Conservation (phyloP, 1,140 invertebrate genomes). For the Ruditapes philippinarum region DNA sequence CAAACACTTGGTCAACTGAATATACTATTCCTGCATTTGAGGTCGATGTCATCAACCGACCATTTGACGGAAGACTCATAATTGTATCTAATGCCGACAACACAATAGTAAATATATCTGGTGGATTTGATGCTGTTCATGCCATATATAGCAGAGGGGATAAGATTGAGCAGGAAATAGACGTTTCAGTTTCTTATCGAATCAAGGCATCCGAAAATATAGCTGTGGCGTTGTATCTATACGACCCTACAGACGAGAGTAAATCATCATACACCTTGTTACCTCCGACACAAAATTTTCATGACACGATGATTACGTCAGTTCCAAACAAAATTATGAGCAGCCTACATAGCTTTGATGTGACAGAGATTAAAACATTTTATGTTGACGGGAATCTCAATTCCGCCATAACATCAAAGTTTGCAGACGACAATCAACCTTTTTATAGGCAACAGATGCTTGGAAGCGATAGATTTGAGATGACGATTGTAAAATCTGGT, state of each 20-base stretch:
- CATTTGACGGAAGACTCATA: constrained; percentile 5
- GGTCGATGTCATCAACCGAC: background rate
- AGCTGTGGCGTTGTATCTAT: background rate
- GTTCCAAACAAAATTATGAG: background rate
- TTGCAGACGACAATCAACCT: background rate
- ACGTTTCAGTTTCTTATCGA: background rate
- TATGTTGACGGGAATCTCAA: background rate
- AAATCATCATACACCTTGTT: constrained; percentile 15
- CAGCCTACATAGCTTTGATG: background rate
- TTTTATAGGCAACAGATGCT: background rate
- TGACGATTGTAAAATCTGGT: background rate
- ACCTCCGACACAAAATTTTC: background rate
- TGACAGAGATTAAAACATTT: background rate
- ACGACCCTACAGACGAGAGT: background rate
- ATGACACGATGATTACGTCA: background rate
- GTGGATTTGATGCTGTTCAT: constrained; percentile 29
- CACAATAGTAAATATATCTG: constrained; percentile 35
- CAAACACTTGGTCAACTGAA: constrained; percentile 6
- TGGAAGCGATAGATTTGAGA: background rate
- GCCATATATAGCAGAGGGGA: constrained; percentile 33
- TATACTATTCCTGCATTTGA: constrained; percentile 25
- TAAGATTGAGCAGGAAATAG: background rate
- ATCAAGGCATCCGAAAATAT: background rate
- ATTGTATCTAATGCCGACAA: constrained; percentile 36
- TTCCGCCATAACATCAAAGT: background rate